Evolutionary conservation across 1,140 invertebrate species (phyloP).

Genomic region (Drosophila equinoxialis): DNA sequence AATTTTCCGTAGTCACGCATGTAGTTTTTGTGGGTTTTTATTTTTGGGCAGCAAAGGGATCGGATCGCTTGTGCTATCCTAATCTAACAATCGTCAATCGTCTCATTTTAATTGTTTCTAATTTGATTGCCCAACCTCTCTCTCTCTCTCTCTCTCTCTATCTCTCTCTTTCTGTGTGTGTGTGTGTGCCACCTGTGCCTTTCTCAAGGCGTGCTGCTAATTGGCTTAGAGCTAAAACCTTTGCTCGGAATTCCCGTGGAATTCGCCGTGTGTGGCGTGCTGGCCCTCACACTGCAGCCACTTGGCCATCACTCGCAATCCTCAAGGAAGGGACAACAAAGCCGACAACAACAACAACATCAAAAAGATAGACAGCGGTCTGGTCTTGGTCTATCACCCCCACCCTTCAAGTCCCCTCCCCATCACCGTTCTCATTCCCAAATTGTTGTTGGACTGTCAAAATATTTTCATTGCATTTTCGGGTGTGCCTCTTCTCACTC

Average conservation of each 20-base stretch:
- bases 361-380: slow-evolving; percentile 55
- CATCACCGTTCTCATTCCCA: not conserved
- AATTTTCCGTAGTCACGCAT: slow-evolving; percentile 80
- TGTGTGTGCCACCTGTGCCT: slow-evolving; percentile 63
- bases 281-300: not conserved
- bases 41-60: slow-evolving; percentile 2
- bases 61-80: slow-evolving; percentile 32
- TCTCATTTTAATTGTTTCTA: slow-evolving; percentile 74
- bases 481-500: slow-evolving; percentile 47
- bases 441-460: slow-evolving; percentile 63
- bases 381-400: slow-evolving; percentile 46
- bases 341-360: slow-evolving; percentile 40
- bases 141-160: too few species aligned
- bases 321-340: slow-evolving; percentile 23
- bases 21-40: not conserved
- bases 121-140: slow-evolving; percentile 56
- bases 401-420: not conserved
- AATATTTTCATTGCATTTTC: slow-evolving; percentile 79
- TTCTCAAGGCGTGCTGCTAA: slow-evolving; percentile 80
- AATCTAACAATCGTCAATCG: slow-evolving; percentile 43
- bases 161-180: too few species aligned
- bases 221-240: slow-evolving; percentile 54
- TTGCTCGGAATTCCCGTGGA: slow-evolving; percentile 20
- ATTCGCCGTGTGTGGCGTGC: slow-evolving; percentile 14
- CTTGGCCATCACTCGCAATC: not conserved